Percentiles rank a stretch among this genome's conserved stretches.
Conservation (phyloP, 2,113 vertebrate species). For the Poecilia latipinna region DNA sequence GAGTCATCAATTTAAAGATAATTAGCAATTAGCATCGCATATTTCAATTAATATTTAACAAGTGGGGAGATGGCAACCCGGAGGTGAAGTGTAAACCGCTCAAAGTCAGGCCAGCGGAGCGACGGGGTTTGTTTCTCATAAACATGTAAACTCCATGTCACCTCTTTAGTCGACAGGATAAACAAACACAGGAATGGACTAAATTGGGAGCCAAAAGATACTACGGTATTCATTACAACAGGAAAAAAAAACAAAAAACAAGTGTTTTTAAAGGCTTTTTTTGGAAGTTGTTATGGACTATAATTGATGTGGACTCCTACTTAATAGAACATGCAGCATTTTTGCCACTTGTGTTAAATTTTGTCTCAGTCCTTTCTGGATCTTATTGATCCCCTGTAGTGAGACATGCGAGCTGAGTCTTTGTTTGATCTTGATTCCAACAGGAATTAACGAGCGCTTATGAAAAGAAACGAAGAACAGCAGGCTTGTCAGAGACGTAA, state of each 20-base stretch:
- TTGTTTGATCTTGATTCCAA: not conserved
- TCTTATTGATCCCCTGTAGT: not conserved
- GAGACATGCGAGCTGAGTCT: not conserved
- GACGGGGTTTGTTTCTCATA: conserved; percentile 11
- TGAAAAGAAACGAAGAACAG: not conserved
- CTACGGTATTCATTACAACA: too few species aligned
- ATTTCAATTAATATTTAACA: conserved; percentile 62
- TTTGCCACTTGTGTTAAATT: too few species aligned
- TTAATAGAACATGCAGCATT: too few species aligned
- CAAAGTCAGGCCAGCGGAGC: conserved; percentile 11
- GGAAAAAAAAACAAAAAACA: not conserved
- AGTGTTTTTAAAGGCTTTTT: not conserved
- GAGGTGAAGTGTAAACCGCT: conserved; percentile 58
- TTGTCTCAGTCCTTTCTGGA: not conserved
- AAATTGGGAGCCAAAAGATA: not conserved
- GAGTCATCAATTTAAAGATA: conserved; percentile 67
- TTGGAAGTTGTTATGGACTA: not conserved
- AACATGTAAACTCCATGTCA: conserved; percentile 14
- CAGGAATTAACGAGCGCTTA: not conserved
- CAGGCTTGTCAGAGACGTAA: conserved; percentile 24
- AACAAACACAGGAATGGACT: not conserved
- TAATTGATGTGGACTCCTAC: not conserved
- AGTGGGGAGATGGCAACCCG: conserved; percentile 33
- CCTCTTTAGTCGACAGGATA: not conserved
- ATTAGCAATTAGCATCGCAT: conserved; percentile 62